A percentile compares a stretch with the other conserved stretches of the same genome.
phyloP scores from a whole-genome alignment of 2,113 vertebrate species.

The Camelus dromedarius region DNA sequence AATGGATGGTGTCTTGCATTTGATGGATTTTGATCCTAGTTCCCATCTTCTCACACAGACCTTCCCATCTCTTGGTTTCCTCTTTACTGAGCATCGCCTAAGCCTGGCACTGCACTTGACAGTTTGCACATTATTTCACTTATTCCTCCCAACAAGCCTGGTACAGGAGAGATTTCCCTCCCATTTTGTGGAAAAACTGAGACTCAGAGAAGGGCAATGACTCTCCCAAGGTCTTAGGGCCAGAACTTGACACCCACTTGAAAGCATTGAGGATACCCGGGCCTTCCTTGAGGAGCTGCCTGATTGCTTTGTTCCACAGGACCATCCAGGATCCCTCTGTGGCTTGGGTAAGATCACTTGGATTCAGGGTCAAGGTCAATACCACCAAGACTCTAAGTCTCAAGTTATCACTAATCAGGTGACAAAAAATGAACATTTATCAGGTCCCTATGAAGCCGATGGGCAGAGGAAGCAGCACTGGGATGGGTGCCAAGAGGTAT shows the following conservation, averaged over 20 bases:
- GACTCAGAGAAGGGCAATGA: not conserved
- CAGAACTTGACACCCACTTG: too few species aligned
- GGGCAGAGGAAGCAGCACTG: not conserved
- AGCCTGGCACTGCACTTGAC: not conserved
- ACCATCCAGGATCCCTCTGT: not conserved
- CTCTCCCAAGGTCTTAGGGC: not conserved
- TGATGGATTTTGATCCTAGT: not conserved
- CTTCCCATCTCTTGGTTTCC: not conserved
- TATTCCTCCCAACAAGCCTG: not conserved
- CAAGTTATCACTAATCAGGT: not conserved
- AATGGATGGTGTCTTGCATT: not conserved
- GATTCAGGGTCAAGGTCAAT: not conserved
- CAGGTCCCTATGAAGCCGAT: not conserved
- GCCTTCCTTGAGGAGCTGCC: not conserved
- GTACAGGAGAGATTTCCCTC: not conserved
- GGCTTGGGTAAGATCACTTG: not conserved
- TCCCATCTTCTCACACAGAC: not conserved
- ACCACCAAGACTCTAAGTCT: not conserved
- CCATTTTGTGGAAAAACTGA: not conserved
- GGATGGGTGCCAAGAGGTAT: not conserved
- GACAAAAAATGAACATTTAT: not conserved
- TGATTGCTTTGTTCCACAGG: not conserved
- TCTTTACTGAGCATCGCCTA: not conserved
- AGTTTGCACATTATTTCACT: too few species aligned
- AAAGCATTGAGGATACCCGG: rapidly evolving